Base-by-base conservation (phyloP, 2,113 vertebrate genomes). In the Poeciliopsis occidentalis region DNA sequence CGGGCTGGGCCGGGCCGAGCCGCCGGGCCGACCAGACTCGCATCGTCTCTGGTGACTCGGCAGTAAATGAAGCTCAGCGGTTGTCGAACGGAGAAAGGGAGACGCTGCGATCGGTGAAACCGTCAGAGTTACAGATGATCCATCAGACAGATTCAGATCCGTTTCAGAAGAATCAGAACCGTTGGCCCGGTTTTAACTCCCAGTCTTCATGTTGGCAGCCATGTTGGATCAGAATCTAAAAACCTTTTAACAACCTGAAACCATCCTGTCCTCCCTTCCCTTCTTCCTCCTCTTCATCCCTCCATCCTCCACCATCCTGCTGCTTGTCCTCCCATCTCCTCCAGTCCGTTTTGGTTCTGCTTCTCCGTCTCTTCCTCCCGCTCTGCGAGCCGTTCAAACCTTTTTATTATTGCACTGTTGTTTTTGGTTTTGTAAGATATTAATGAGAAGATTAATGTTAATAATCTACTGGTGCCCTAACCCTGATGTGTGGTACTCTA, bases 391-490 rank as follows among this genome's bases (percentile, higher is more conserved):
- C 73, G 76, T 87, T 41, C 64, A 69, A 74, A 88, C 63, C 84
- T 87, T 91, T 92, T 92, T 92, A 92, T 92, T 92, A 92, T 94
- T 94, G 93, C 93, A 94, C 92, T 93, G 88, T 94, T 93, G 65
- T 88, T 90, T 91, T 92, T 88, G 81, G 67, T 91, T 92, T 93
- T 92, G 90, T 92, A 93, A 91, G 80, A 92, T 92, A 91, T 82
- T 82, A 89, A 85, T 89, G 71, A 88, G 75, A 91, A 88, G 78
- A 91, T 88, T 87, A 90, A 90, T 91, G 82, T 91, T 90, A 89
- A 92, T 91, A 89, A 90, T 84, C 69, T 86, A 80, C 65, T 88
- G 73, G 91, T 90, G 87, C 88, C 78, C 85, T 87, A 79, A 88
- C 73, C 80, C 67, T 66, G 77, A 83, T 65, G 67, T 65, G 85